These are phyloP conservation scores for Latrodectus hesperus DNA, from an alignment of 2,888 invertebrate species.

Conservation along the genomic window DNA sequence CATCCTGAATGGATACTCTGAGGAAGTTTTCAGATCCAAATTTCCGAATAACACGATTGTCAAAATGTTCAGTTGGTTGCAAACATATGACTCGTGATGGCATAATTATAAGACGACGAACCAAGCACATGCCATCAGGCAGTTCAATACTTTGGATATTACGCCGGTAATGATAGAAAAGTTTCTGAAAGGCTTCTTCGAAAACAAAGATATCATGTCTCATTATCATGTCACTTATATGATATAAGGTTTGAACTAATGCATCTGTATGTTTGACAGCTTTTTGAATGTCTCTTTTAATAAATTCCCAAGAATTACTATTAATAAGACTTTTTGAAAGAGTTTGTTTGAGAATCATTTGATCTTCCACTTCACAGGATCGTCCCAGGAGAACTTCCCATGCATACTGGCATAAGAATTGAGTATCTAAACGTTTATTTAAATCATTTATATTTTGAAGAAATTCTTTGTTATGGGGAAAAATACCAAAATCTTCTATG, in stretches of 20 bases:
- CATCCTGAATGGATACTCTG: slow-evolving; percentile 61
- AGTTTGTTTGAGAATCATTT: slow-evolving; percentile 32
- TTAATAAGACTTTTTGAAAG: neutral
- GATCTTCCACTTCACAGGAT: slow-evolving; percentile 49
- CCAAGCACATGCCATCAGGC: slow-evolving; percentile 62
- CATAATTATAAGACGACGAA: slow-evolving; percentile 70
- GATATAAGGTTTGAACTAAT: slow-evolving; percentile 52
- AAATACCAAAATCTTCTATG: slow-evolving; percentile 9
- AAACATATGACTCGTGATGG: slow-evolving; percentile 66
- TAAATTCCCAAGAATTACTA: slow-evolving; percentile 29
- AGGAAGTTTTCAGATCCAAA: slow-evolving; percentile 51
- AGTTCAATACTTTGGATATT: slow-evolving; percentile 14
- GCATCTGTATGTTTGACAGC: slow-evolving; percentile 42
- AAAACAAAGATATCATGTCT: slow-evolving; percentile 54
- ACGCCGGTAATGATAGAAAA: slow-evolving; percentile 33
- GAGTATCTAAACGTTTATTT: slow-evolving; percentile 7
- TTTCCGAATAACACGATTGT: slow-evolving; percentile 55
- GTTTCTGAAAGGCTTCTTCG: slow-evolving; percentile 47
- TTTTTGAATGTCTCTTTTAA: slow-evolving; percentile 27
- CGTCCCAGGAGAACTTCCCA: slow-evolving; percentile 40
- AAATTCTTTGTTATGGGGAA: slow-evolving; percentile 12
- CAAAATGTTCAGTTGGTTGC: slow-evolving; percentile 68
- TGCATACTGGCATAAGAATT: slow-evolving; percentile 62
- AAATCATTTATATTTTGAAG: neutral
- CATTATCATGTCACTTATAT: slow-evolving; percentile 58